Base-by-base conservation (phyloP, 2,113 vertebrate species). In the Epinephelus moara region DNA sequence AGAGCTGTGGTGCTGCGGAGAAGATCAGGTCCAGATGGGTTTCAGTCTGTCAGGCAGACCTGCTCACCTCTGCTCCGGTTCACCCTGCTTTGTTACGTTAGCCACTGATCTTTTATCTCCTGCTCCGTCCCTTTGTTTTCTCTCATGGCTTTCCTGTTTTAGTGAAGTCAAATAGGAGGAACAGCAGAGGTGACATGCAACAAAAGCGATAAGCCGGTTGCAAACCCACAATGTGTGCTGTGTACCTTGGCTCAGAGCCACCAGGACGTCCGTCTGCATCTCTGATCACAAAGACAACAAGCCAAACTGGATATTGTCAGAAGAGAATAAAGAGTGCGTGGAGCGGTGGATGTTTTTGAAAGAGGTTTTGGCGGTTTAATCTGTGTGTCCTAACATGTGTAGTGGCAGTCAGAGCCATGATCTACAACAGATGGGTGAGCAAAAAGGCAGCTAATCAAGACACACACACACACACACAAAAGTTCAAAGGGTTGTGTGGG, bases 1-100 rank as follows among this genome's bases (percentile, higher is more conserved):
- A 50, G 86, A 84, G 87, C 89, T 82, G 84, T 62, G 87, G 85
- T 85, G 81, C 91, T 90, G 82, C 84, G 61, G 88, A 92, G 84
- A 80, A 72, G 84, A 94, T 93, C 91, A 87, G 81, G 52, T 91
- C 93, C 94, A 93, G 93, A 94, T 93, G 93, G 84, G 70, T 70
- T 77, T 71, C 76, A 75, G 89, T 76, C 85, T 85, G 80, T 82
- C 76, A 68, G 80, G 76, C 87, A 81, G 85, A 87, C 75, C 72
- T 78, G 85, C 72, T 86, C 56, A 17, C 84, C 82, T 82, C 75
- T 37, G 68, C 72, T 59, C 50, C 59, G 84, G 67, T 79, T 82
- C 45, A 81, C 82, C 75, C 21, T 37, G 68, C 72, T 87, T 82
- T 80, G 75, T 80, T 83, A 80, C 69, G 2, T 88, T 77, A 37